Evolutionary conservation across 2,113 vertebrate species (phyloP).

Genomic region (Chunga burmeisteri): DNA sequence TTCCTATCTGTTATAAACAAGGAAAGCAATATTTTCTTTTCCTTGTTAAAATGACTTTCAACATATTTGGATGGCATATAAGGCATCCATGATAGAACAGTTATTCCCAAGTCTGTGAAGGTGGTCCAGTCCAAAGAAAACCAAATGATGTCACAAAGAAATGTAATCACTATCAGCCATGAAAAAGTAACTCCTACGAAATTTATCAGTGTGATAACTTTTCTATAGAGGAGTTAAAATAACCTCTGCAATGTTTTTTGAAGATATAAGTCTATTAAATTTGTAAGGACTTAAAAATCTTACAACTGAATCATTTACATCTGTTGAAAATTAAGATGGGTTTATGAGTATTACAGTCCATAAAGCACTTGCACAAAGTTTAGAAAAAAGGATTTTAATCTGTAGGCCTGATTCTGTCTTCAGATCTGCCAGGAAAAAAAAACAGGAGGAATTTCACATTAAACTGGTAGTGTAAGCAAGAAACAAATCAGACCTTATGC

Average conservation of each 20-base stretch:
- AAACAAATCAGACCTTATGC: neutral
- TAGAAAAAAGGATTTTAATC: neutral
- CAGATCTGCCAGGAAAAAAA: neutral
- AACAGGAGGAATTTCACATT: neutral
- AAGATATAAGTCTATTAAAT: neutral
- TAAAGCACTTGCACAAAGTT: neutral
- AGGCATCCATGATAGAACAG: neutral
- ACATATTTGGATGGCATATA: neutral
- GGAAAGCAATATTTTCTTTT: neutral
- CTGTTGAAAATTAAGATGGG: neutral
- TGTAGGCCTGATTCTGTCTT: neutral
- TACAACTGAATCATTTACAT: neutral
- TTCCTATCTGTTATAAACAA: neutral
- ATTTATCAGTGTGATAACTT: neutral
- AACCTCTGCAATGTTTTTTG: neutral
- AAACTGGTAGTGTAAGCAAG: slow-evolving; percentile 10
- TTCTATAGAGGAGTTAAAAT: neutral
- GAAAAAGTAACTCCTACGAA: neutral
- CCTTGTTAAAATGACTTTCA: neutral
- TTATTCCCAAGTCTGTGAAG: neutral
- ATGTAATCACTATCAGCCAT: neutral
- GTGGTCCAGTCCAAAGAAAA: neutral
- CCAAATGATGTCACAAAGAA: neutral
- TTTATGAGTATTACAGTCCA: neutral
- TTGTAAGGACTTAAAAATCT: neutral